Evolutionary conservation across 2,888 invertebrate species (phyloP), one percentile per base, ranked within the genome.

Genomic region (Athripsodes cinereus): DNA sequence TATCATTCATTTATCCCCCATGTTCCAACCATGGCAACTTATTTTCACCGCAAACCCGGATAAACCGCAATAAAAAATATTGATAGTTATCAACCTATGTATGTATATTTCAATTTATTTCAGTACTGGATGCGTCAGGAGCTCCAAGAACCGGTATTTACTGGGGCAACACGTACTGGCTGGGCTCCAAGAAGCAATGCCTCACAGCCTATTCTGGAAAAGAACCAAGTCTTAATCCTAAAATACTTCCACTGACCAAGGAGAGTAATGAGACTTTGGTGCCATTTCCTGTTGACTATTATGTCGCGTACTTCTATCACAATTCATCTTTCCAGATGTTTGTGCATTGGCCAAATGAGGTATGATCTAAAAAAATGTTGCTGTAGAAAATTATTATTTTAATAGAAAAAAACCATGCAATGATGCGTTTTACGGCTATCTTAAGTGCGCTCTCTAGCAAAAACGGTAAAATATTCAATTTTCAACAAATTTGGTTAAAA

Each of bases 131-230:
- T 67, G 74, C 82, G 2, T 83, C 82, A 55, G 84, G 83, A 8
- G 69, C 69, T n/a, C 79, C 81, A 2, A 72, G 71, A 1, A 66
- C 79, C 0, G 82, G 82, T 1, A 82, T 83, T 65, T 66, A 81
- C 1, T 80, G 79, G 63, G 83, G 83, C 1, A 80, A 83, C 62
- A 84, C 81, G 68, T 78, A 76, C 53, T 84, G 84, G 84, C 64
- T 82, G 44, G 84, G 84, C 11, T 76, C 76, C 22, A 72, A 71
- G 35, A 70, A 71, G 47, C 79, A 80, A 18, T 84, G 84, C 65
- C 64, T 69, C 2, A 78, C 79, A 1, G 68, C 76, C 0, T 61
- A 63, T 0, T 70, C 72, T 49, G 66, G 57, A 1, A 64, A 57
- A 16, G 68, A 67, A 2, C 60, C 74, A 5, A 62, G 67, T 22